Base-by-base conservation (phyloP, 1,140 invertebrate genomes). In the Pteromalus puparum region DNA sequence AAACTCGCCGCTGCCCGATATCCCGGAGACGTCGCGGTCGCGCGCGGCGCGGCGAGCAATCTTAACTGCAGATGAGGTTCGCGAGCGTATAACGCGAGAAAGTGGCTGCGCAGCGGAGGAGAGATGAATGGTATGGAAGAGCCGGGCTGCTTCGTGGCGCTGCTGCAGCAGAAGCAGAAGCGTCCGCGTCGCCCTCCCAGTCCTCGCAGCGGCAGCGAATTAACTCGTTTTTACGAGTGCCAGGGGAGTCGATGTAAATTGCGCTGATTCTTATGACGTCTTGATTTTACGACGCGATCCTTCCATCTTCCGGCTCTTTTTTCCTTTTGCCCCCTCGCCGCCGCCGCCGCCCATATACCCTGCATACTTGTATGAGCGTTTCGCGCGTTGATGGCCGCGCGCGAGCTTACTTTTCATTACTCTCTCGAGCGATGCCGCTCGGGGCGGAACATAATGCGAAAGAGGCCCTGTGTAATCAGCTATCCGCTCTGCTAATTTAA, bases 241-340 rank as follows among this genome's bases (percentile, higher is more conserved):
- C 72, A 28, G 34, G 34, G 53, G 9, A 70, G 53, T 70, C 53
- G 24, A 83, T 83, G 73, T 83, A 76, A 77, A 83, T 73, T 74
- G 68, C 68, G 38, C 30, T 77, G 81, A 76, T 83, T 77, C 81
- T 83, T 77, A 83, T 83, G 74, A 76, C 68, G 74, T 83, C 61
- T 77, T 77, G 74, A 83, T 83, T 83, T 77, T 83, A 83, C 48
- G 73, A 77, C 18, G 81, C 61, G 18, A 65, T 65, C 76, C 53
- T 65, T 24, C 5, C 30, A 26, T 61, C 53, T 30, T 21, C 24
- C 76, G 10, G 10, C 48, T 30, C 13, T 15, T 78, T 28, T 78
- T 26, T 7, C 76, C n/a, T n/a, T 28, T 24, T 5, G 34, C 34
- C 2, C 34, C 10, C 38, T 42, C 38, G 6, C n/a, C n/a, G n/a